A percentile compares a stretch with the other conserved stretches of the same genome.
These are phyloP conservation scores for Leptarthrus brevirostris DNA, from an alignment of 2,888 invertebrate species.

Conservation along the genomic window DNA sequence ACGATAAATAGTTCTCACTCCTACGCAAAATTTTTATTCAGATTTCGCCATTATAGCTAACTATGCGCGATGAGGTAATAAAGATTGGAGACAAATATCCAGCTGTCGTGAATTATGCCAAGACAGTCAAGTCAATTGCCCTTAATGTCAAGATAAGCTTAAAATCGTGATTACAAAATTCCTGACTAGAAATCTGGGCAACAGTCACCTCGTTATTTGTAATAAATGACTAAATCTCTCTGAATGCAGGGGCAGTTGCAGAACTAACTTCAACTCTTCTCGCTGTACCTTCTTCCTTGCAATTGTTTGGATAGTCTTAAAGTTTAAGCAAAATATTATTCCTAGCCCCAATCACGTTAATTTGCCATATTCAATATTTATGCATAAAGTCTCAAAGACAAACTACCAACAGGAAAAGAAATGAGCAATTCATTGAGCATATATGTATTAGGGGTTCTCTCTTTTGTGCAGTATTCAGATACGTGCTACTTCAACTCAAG, in stretches of 20 bases:
- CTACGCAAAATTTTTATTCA: no score
- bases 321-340: not conserved
- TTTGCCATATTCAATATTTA: constrained; percentile 28
- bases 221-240: not conserved
- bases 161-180: constrained; percentile 40
- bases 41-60: not conserved
- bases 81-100: constrained; percentile 19
- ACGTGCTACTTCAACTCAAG: constrained; percentile 7
- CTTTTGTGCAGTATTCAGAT: not conserved
- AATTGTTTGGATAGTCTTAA: no score
- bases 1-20: no score
- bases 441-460: not conserved
- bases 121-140: constrained; percentile 32
- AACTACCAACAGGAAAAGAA: not conserved
- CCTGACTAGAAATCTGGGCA: not conserved
- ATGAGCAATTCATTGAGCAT: not conserved
- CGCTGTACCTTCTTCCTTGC: no score
- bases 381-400: constrained; percentile 7
- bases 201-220: constrained; percentile 32
- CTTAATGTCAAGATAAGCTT: constrained; percentile 43
- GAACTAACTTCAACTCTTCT: not conserved
- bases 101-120: constrained; percentile 47
- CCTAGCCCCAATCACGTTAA: constrained; percentile 34
- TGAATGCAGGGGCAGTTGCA: not conserved
- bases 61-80: constrained; percentile 13